phyloP scores from a whole-genome alignment of 1,140 invertebrate genomes.

The Dryas iulia region DNA sequence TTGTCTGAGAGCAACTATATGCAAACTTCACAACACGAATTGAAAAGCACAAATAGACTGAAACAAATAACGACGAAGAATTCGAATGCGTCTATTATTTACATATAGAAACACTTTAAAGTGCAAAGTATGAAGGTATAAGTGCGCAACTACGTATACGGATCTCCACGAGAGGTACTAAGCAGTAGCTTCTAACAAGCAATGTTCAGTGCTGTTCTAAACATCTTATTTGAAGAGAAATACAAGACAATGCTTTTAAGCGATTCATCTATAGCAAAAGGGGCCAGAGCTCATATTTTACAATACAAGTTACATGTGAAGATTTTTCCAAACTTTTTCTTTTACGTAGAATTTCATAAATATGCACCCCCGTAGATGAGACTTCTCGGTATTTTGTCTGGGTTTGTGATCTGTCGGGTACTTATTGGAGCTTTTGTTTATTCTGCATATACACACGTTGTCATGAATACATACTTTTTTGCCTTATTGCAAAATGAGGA shows the following conservation, averaged over 20 bases:
- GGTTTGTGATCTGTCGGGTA: constrained; percentile 22
- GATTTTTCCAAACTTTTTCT: constrained; percentile 40
- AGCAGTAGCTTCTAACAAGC: constrained; percentile 48
- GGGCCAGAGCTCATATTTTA: constrained; percentile 43
- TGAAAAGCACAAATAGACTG: neutral
- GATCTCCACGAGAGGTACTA: constrained; percentile 28
- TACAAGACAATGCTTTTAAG: constrained; percentile 77
- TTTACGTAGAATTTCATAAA: constrained; percentile 37
- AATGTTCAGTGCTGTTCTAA: constrained; percentile 50
- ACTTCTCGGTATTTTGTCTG: constrained; percentile 33
- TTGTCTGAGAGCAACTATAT: neutral
- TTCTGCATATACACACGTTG: constrained; percentile 3
- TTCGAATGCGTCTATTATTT: constrained; percentile 18
- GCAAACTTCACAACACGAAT: neutral
- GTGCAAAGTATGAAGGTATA: constrained; percentile 18
- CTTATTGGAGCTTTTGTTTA: constrained; percentile 29
- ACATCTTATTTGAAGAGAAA: constrained; percentile 60
- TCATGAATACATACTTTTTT: neutral
- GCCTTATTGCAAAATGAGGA: neutral
- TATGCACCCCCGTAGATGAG: constrained; percentile 39
- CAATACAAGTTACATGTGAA: constrained; percentile 28
- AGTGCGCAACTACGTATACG: constrained; percentile 13
- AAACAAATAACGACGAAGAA: constrained; percentile 7
- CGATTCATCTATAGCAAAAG: constrained; percentile 53
- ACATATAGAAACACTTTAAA: constrained; percentile 15